These are phyloP conservation scores for Cosmia pyralina DNA, from an alignment of 2,888 invertebrate genomes.

Conservation along the genomic window DNA sequence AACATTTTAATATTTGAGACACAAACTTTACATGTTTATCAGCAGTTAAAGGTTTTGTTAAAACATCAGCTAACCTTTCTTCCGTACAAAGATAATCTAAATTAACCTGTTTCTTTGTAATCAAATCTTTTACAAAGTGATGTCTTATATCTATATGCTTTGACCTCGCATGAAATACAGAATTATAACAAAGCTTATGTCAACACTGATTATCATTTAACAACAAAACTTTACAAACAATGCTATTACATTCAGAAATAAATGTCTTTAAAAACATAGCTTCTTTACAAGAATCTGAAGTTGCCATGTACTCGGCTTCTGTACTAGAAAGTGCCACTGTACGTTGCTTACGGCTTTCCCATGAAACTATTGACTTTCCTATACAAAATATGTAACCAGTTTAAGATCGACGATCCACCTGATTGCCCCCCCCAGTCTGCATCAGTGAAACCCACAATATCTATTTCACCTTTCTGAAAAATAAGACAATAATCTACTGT, in stretches of 20 bases:
- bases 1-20: constrained; percentile 6
- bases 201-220: constrained; percentile 1
- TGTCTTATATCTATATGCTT: constrained; percentile 2
- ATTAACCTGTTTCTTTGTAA: not conserved
- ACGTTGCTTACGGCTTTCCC: constrained; percentile 5
- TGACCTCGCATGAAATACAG: constrained; percentile 2
- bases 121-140: constrained; percentile 3
- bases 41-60: not conserved
- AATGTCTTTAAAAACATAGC: not conserved
- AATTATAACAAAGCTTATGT: constrained; percentile 1
- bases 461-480: too few relatives aligned
- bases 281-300: constrained; percentile 4
- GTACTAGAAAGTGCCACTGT: constrained; percentile 3
- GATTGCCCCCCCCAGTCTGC: too few relatives aligned
- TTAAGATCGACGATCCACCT: too few relatives aligned
- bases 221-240: constrained; percentile 6
- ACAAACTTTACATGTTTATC: constrained; percentile 2
- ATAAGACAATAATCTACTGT: too few relatives aligned
- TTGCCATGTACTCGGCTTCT: not conserved
- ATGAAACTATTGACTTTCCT: constrained; percentile 5
- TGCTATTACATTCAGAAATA: constrained; percentile 2
- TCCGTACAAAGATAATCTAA: constrained; percentile 4
- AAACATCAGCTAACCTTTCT: not conserved
- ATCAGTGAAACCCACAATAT: too few relatives aligned
- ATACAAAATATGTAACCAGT: too few relatives aligned